Base-by-base conservation (phyloP, 1,140 invertebrate species). In the Macrosteles quadrilineatus region DNA sequence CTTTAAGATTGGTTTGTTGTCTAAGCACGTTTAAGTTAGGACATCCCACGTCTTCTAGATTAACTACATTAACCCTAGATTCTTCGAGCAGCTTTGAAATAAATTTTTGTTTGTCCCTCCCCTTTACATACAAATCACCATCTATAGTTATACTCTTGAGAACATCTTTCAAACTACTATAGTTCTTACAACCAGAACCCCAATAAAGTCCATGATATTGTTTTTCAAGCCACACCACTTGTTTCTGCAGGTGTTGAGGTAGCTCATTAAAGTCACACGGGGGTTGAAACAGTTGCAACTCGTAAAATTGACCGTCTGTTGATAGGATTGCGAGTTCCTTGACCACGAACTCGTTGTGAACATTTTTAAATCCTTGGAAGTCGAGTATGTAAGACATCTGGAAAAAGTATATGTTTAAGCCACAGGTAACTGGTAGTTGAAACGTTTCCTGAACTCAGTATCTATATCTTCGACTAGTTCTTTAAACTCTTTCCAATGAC, bases 201-300 rank as follows among this genome's bases (percentile, higher is more conserved):
- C 47, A 50, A 19, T 50, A 21, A 3, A 50, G 47, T 19, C 47
- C 47, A n/a, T 50, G 47, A 50, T 50, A 21, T n/a, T 50, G 47
- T 4, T 17, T 50, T 50, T 50, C 47, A 4, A 50, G 21, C 47
- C 47, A 50, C 14, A 19, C 21, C n/a, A 50, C 47, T 50, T 50
- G 47, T 19, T 50, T 50, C n/a, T 50, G 47, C 3, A 50, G 21
- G n/a, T 50, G 14, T 19, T 17, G 47, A 6, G 47, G 47, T 3
- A 50, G 47, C n/a, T 50, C 21, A n/a, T 50, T 21, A 21, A 50
- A 50, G 4, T 17, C 47, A 21, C 47, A 50, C 3, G 47, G 47
- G 4, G 47, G 47, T 19, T 50, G 47, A 21, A 50, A 50, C n/a
- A 50, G 47, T 50, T 50, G 47, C n/a, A 50, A 21, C n/a, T 50